Base-by-base conservation (phyloP, 2,113 vertebrate species). In the Cricetomys ansorgei region DNA sequence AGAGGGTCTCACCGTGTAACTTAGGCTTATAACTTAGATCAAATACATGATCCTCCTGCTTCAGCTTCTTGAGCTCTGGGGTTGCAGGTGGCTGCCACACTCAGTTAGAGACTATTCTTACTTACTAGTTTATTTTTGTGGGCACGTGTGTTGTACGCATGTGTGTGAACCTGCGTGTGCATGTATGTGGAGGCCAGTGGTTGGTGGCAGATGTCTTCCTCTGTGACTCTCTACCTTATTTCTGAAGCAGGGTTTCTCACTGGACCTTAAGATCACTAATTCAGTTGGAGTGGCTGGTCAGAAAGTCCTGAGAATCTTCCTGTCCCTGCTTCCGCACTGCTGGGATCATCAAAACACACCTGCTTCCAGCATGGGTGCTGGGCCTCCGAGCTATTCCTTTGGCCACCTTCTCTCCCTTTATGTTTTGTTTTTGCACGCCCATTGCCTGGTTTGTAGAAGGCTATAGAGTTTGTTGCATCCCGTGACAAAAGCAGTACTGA, bases 401-500 rank as follows among this genome's bases (percentile, higher is more conserved):
- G 15, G 64, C 4, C 21, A 1, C 69, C 45, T 87, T 15, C 21
- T 34, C 34, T 12, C 11, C 3, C 84, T 19, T 86, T 53, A 65
- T 53, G 64, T 72, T 65, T 94, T 92, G 75, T 87, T 95, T 92
- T 62, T 89, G 12, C 73, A 11, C 72, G 45, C 25, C 83, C 23
- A 53, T 34, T 87, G 64, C 48, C 31, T 89, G 10, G 65, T 92
- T 88, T 45, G 69, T 77, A 92, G 72, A 92, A 94, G 69, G 40
- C 43, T 34, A n/a, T 92, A 13, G 43, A 91, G n/a, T 79, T 91
- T 94, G 43, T 53, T 93, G 40, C 29, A 43, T 73, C 89, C 43
- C 64, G n/a, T 64, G 77, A 86, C 75, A 69, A 95, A 95, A 96
- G 62, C 43, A 89, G 57, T 90, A 29, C 77, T 89, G 23, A 92